Conservation (phyloP, 2,113 vertebrate species). For the Myrmophylax atrothorax region DNA sequence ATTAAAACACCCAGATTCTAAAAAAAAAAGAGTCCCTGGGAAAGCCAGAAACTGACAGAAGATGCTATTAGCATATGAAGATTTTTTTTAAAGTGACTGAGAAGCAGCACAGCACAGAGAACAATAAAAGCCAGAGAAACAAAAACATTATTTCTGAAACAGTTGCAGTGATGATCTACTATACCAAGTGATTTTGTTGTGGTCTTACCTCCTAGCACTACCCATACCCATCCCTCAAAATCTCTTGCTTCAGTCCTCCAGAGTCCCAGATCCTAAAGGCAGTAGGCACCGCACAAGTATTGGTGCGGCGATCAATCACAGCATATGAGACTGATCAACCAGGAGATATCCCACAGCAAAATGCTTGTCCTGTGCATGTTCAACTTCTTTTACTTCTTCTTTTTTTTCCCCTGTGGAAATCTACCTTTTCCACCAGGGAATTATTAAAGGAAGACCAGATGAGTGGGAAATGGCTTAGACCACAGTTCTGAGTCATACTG, state of each 20-base stretch:
- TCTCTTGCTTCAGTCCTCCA: neutral
- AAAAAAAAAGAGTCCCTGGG: neutral
- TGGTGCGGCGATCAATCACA: neutral
- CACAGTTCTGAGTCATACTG: neutral
- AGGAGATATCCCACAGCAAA: neutral
- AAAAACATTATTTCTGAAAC: neutral
- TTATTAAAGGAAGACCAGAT: neutral
- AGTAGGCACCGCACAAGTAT: rapidly evolving
- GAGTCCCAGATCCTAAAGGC: neutral
- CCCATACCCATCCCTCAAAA: neutral
- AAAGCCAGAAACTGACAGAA: neutral
- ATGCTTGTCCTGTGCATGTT: neutral
- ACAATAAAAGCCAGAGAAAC: neutral
- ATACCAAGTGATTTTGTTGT: neutral
- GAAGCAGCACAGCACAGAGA: neutral
- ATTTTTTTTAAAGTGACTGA: neutral
- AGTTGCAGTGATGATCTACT: neutral
- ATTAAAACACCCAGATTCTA: neutral
- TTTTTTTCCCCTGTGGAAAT: neutral
- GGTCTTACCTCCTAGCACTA: neutral
- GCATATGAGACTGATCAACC: neutral
- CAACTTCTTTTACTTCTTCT: neutral
- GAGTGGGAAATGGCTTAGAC: neutral
- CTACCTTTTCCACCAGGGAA: neutral
- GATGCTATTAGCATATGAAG: neutral